These are phyloP conservation scores for Alosa sapidissima DNA, from an alignment of 2,797 vertebrate genomes.

Conservation along the genomic window DNA sequence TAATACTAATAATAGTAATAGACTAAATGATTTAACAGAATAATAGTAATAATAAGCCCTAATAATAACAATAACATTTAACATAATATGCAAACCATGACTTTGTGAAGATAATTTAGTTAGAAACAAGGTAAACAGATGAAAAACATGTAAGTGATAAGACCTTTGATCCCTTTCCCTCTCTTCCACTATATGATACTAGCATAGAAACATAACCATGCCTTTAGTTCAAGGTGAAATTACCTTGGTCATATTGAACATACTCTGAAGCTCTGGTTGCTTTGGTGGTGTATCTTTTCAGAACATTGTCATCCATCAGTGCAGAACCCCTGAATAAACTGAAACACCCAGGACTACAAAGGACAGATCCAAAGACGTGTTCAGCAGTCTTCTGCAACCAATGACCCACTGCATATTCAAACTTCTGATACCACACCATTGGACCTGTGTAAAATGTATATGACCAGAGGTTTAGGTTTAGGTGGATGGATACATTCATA, in stretches of 20 bases:
- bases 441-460: constrained; percentile 65
- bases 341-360: constrained; percentile 83
- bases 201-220: neutral
- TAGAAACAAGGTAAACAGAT: too few species aligned
- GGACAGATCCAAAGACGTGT: constrained; percentile 80
- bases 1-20: too few species aligned
- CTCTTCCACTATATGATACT: too few species aligned
- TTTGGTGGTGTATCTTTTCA: constrained; percentile 80
- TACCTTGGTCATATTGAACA: constrained; percentile 84
- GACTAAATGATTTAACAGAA: too few species aligned
- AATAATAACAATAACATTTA: too few species aligned
- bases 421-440: constrained; percentile 87
- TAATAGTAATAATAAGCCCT: too few species aligned
- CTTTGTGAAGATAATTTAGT: too few species aligned
- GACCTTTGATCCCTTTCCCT: too few species aligned
- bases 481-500: neutral
- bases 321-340: constrained; percentile 80
- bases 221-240: neutral
- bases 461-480: neutral
- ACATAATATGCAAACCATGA: too few species aligned
- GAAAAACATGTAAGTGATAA: too few species aligned
- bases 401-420: constrained; percentile 83
- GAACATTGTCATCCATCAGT: constrained; percentile 80
- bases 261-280: constrained; percentile 73
- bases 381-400: constrained; percentile 84